Base-by-base conservation (phyloP, 2,113 vertebrate species). In the Hippocampus guttulatus region DNA sequence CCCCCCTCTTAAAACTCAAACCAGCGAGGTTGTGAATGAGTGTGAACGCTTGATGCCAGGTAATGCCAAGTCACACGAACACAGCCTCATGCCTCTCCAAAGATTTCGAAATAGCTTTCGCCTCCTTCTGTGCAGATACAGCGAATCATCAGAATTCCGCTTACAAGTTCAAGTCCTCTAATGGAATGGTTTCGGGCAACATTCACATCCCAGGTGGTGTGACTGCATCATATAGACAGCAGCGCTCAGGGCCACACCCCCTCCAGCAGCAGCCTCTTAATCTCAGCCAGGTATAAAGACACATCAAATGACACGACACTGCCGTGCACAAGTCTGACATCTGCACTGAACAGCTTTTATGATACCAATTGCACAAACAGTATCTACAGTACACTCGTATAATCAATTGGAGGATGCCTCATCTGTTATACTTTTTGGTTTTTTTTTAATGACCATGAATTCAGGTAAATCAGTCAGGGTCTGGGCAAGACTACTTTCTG, bases 251-350 rank as follows among this genome's bases (percentile, higher is more conserved):
- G 77, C 93, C 94, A 80, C 95, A 96, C 87, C 94, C 93, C 90
- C 95, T 98, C 89, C 96, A 98, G 88, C 95, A 96, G 81, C 97
- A 99, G 91, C 97, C 97, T 75, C 96, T 99, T 79, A 99, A 99
- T 92, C 97, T 99, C 90, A 99, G 96, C 92, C 97, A 99, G 96
- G 97, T 99, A 88, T 8, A 38, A 54, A 43, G 21, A 64, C 38
- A 1, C 21, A 45, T 15, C 23, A 64, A 43, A 23, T 3, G 14
- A 38, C 30, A 61, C 3, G 15, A 21, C 30, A 3, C 33, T 4
- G 3, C 52, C 8, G 30, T 45, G 15, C 6, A 18, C 60, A 62
- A 5, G 11, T 43, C 33, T 40, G 40, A 43, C 2, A 41, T n/a
- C 21, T 45, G 41, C 14, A 45, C n/a, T 64, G 40, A 45, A 16